Evolutionary conservation across 1,140 invertebrate species (phyloP).

Genomic region (Chironomus striatipennis): DNA sequence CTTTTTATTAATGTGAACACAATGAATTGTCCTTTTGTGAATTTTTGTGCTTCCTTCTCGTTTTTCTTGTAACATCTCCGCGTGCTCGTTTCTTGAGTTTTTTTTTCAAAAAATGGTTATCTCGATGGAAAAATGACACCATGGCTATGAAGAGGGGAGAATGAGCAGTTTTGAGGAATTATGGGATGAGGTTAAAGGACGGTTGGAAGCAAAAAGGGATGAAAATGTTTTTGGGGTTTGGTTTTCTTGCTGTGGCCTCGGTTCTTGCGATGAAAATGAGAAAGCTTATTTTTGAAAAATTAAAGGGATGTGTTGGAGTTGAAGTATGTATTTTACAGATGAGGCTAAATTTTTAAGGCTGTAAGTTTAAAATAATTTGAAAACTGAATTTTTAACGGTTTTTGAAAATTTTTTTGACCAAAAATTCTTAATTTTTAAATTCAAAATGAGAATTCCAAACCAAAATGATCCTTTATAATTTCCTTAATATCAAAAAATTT

Average conservation of each 20-base stretch:
- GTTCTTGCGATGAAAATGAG: background rate
- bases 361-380: no score
- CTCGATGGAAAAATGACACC: background rate
- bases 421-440: no score
- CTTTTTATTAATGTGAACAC: slow-evolving; percentile 22
- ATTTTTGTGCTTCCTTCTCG: background rate
- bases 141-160: background rate
- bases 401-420: no score
- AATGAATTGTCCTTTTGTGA: slow-evolving; percentile 22
- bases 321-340: no score
- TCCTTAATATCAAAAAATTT: no score
- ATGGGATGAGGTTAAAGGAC: background rate
- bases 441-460: no score
- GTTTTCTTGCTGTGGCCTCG: background rate
- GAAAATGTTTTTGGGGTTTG: background rate
- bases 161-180: background rate
- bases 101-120: slow-evolving; percentile 18
- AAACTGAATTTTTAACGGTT: no score
- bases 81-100: background rate
- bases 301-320: background rate
- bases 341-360: no score
- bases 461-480: no score
- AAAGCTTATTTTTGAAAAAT: background rate
- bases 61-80: background rate
- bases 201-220: background rate